Conservation (phyloP, 2,797 vertebrate species). For the Buceros bicornis region DNA sequence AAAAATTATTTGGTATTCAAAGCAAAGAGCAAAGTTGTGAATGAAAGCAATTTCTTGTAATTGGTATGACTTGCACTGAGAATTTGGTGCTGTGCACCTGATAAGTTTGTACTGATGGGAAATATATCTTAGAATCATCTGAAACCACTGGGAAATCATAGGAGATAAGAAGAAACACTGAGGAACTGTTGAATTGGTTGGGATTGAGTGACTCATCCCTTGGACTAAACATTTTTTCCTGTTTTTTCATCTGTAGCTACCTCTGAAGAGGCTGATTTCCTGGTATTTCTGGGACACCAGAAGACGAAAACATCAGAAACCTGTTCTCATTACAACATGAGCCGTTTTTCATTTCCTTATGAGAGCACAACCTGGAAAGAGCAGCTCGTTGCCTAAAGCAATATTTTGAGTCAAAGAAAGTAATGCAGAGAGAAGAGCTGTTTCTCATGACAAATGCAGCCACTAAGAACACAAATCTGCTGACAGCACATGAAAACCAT, state of each 20-base stretch:
- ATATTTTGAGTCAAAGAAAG: constrained; percentile 51
- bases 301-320: constrained; percentile 42
- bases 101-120: not conserved
- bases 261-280: not conserved
- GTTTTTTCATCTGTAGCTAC: constrained; percentile 21
- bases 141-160: not conserved
- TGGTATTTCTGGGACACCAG: constrained; percentile 42
- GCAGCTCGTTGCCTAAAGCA: constrained; percentile 44
- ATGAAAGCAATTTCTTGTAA: not conserved
- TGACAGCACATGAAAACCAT: not conserved
- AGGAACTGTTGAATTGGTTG: not conserved
- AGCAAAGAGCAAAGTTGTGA: not conserved
- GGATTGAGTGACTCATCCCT: not conserved
- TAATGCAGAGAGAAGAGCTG: not conserved
- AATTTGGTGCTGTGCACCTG: not conserved
- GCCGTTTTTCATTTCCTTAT: constrained; percentile 48
- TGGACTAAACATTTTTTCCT: not conserved
- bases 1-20: not conserved
- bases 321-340: constrained; percentile 34
- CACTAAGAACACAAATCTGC: not conserved
- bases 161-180: not conserved
- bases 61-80: not conserved
- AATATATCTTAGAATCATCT: not conserved
- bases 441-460: not conserved
- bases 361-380: constrained; percentile 19